Base-by-base conservation (phyloP, 1,140 invertebrate species). In the Aphis gossypii region DNA sequence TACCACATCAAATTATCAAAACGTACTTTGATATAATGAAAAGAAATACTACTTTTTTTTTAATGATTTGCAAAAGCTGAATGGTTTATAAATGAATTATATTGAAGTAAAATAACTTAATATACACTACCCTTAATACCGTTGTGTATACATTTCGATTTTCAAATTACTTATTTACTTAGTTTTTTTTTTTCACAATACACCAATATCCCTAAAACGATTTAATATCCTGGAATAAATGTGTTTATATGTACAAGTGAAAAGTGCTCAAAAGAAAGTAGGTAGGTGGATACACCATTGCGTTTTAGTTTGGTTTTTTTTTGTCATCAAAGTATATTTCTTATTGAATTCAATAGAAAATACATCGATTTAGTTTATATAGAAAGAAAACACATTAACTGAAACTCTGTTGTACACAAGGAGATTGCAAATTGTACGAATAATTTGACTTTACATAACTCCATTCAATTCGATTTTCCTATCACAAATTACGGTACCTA, bases 391-490 rank as follows among this genome's bases (percentile, higher is more conserved):
- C 1, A 41, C 21, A 89, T 89, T 41, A 89, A 89, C 48, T 18
- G 23, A 56, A 56, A 60, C 38, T 68, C n/a, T 20, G 6, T 44
- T n/a, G 11, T 68, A 68, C 25, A 68, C 11, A 14, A 68, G 21
- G 21, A 23, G 23, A 89, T 89, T 89, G 9, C 11, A 56, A 89
- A 89, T 54, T 54, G 23, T 54, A 89, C 0, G 48, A 89, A 89
- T 89, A 54, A 89, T 89, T 51, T 89, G n/a, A 54, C 23, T 48
- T 89, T 6, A 54, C n/a, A 51, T 88, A 88, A 88, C 30, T 20
- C n/a, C 86, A 38, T 35, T 23, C 46, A 23, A 89, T 21, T 54
- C 46, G 1, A 89, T 89, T 54, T 89, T 3, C 21, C 21, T 35
- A 54, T 48, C 21, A 87, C 30, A 48, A 84, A 84, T 84, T 21